Evolutionary conservation across 2,797 vertebrate species (phyloP), one percentile per base, ranked within the genome.

Genomic region (Chiloscyllium punctatum): DNA sequence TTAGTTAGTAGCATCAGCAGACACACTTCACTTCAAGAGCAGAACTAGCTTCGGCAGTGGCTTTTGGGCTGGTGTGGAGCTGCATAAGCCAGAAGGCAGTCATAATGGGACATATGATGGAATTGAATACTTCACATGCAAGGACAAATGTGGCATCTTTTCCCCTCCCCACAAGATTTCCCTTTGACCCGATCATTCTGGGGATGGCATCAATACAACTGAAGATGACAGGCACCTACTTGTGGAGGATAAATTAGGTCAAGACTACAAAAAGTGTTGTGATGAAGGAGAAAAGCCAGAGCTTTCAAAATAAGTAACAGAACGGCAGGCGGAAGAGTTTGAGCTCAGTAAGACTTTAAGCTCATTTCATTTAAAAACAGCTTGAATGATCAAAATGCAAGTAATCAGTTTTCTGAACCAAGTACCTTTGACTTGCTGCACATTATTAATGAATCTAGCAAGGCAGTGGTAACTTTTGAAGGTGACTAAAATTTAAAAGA

Each of bases 41-140:
- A 96, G 97, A 33, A 99, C 99, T 86, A 97, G 97, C 95, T 99
- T 99, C 97, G 99, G 99, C 74, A 98, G 98, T 96, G 99, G 99
- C 16, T 98, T 99, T 97, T 99, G 99, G 99, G 99, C 98, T n/a
- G n/a, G 99, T 0, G 98, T 99, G 95, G 99, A 99, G 96, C 97
- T 99, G 96, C 99, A 99, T 96, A 98, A 98, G 96, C 98, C 99
- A 77, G 99, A 99, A 97, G 99, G 99, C 91, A 99, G 98, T 96
- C 99, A 99, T 96, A 98, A 98, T 30, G 99, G 99, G 96, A 98
- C 98, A 9, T 99, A 99, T 0, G 98, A 98, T 96, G 98, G 97
- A 1, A 97, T 98, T 96, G 97, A 97, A 0, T 99, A 99, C 97
- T 99, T 99, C 96, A 96, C 98, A 42, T 99, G 99, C 96, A 97